Evolutionary conservation across 2,797 vertebrate species (phyloP).

Genomic region (Platyrinchus mystaceus): DNA sequence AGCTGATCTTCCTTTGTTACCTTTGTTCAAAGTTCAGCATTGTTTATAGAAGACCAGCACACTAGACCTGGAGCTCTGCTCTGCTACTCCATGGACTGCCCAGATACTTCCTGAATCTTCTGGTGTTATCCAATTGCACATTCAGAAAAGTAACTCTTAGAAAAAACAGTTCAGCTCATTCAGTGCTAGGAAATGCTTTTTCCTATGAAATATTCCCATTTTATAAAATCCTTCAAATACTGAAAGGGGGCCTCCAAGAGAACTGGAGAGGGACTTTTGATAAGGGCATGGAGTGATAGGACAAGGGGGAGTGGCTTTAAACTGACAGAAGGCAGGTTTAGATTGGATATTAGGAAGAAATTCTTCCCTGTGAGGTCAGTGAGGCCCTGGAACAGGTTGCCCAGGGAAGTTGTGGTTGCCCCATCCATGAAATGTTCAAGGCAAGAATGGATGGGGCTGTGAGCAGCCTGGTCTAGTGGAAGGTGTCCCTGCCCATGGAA

Average conservation of each 20-base stretch:
- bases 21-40: neutral
- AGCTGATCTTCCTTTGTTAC: neutral
- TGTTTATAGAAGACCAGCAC: neutral
- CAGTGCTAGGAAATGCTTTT: neutral
- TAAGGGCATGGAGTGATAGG: neutral
- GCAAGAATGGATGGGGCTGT: rapidly evolving
- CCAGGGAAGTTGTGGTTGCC: neutral
- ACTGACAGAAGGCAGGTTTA: neutral
- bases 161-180: neutral
- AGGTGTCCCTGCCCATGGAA: neutral
- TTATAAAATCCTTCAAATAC: neutral
- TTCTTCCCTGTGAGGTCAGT: neutral
- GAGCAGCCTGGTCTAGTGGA: rapidly evolving
- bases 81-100: neutral
- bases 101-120: neutral
- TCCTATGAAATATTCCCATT: neutral
- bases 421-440: neutral
- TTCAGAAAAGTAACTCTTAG: neutral
- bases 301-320: neutral
- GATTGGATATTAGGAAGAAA: neutral
- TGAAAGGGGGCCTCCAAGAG: neutral
- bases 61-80: neutral
- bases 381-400: neutral
- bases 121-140: neutral
- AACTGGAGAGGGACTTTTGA: neutral